Evolutionary conservation across 2,888 invertebrate genomes (phyloP), one percentile per base, ranked within the genome.

Genomic region (Trachelus troglodyta): DNA sequence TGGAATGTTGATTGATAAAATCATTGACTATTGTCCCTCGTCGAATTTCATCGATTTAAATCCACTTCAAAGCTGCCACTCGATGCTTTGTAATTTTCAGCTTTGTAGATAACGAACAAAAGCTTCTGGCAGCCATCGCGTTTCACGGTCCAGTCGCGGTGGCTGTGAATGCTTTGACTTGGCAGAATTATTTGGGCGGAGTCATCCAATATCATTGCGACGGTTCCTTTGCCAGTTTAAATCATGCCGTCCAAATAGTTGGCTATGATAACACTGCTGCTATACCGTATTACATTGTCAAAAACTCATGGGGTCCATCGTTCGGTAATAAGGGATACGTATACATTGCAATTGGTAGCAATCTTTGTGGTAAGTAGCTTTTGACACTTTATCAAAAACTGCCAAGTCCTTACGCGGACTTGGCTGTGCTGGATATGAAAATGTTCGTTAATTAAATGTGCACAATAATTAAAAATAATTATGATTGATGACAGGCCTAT

Each of bases 141-240:
- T 92, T 92, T 23, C 94, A 95, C 88, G 97, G 97, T 0, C 97
- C 97, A 0, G 94, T 97, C 2, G 94, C 95, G 0, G 96, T 95
- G 0, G 96, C 96, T 0, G 95, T 97, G 0, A 97, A 97, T 91
- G 97, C 97, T 0, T 92, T 95, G 37, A 94, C 95, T 1, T 97
- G 97, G 97, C 96, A 97, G 91, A 95, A 97, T 91, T 97, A 97
- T 89, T 92, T 97, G 12, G 96, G 96, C 0, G 97, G 97, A 0
- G 94, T 97, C 68, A 96, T 97, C 87, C 96, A 96, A 88, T 96
- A 93, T 88, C 95, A 97, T 87, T 97, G 97, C 93, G 94, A 95
- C 77, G 94, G 94, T 3, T 90, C 92, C 0, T 90, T 93, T 0
- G 76, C 87, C 1, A 93, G 93, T 69, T 90, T 96, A n/a, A 97